These are phyloP conservation scores for Leuciscus idus DNA, from an alignment of 2,113 vertebrate genomes.

Conservation along the genomic window DNA sequence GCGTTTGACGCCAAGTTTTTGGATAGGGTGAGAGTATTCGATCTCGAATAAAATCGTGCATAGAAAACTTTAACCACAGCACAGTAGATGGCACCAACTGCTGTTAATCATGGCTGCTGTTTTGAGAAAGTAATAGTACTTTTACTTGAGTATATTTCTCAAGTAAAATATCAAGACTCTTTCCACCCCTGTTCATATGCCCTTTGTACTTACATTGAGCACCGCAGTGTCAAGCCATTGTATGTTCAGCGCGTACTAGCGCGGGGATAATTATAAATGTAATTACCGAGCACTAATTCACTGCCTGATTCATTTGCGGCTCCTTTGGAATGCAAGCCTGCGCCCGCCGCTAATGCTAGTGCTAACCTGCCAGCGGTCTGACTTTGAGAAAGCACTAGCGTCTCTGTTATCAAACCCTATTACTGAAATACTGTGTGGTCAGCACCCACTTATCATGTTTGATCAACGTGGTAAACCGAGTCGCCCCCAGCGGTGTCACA, in stretches of 20 bases:
- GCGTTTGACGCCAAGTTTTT: not conserved
- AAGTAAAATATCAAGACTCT: too few relatives aligned
- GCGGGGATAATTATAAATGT: conserved; percentile 52
- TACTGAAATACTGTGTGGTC: conserved; percentile 52
- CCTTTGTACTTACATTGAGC: conserved; percentile 8
- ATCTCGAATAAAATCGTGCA: too few relatives aligned
- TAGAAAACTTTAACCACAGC: too few relatives aligned
- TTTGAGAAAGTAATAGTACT: too few relatives aligned
- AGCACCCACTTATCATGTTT: conserved; percentile 53
- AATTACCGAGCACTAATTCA: conserved; percentile 50
- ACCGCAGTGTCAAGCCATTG: conserved; percentile 41
- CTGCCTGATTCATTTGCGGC: conserved; percentile 8
- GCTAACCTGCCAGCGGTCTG: conserved; percentile 30
- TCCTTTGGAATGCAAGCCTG: not conserved
- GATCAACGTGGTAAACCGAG: conserved; percentile 50
- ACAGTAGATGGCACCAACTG: too few relatives aligned
- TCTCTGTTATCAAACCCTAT: conserved; percentile 41
- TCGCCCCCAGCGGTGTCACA: conserved; percentile 33
- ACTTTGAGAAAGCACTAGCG: conserved; percentile 32
- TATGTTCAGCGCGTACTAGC: conserved; percentile 31
- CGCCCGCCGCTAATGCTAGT: not conserved
- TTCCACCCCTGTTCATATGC: conserved; percentile 1
- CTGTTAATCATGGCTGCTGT: too few relatives aligned
- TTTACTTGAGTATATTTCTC: too few relatives aligned
- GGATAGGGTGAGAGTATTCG: too few relatives aligned